These are phyloP conservation scores for Zosterops hypoxanthus DNA, from an alignment of 2,113 vertebrate genomes.

Conservation along the genomic window DNA sequence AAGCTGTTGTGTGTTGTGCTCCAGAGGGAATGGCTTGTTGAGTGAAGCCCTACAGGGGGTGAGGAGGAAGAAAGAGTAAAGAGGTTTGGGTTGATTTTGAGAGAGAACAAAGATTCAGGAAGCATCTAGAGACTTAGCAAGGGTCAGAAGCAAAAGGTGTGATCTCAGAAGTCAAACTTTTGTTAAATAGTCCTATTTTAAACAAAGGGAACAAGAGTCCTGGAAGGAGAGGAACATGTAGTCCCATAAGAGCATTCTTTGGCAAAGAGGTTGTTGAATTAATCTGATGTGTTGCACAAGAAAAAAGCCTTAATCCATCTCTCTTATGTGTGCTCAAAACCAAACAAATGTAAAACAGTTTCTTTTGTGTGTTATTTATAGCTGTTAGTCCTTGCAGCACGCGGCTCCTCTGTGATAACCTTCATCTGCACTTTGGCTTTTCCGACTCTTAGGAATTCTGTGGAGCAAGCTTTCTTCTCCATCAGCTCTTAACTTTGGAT, in stretches of 20 bases:
- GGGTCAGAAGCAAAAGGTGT: not conserved
- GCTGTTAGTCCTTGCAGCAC: not conserved
- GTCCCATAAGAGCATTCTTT: not conserved
- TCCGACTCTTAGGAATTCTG: conserved; percentile 16
- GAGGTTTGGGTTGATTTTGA: not conserved
- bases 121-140: not conserved
- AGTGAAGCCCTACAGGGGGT: not conserved
- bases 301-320: not conserved
- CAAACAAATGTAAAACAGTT: conserved; percentile 29
- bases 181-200: not conserved
- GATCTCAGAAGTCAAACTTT: not conserved
- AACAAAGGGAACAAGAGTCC: not conserved
- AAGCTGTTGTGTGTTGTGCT: not conserved
- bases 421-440: conserved; percentile 40
- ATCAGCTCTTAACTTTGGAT: not conserved
- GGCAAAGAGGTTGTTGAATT: not conserved
- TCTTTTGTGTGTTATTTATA: conserved; percentile 45
- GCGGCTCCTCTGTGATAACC: conserved; percentile 18
- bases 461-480: not conserved
- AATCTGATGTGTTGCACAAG: not conserved
- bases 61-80: not conserved
- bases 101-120: not conserved
- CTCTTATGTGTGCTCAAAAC: not conserved
- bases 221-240: not conserved
- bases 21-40: not conserved